Conservation (phyloP, 2,113 vertebrate genomes). For the Leucopternis melanops region DNA sequence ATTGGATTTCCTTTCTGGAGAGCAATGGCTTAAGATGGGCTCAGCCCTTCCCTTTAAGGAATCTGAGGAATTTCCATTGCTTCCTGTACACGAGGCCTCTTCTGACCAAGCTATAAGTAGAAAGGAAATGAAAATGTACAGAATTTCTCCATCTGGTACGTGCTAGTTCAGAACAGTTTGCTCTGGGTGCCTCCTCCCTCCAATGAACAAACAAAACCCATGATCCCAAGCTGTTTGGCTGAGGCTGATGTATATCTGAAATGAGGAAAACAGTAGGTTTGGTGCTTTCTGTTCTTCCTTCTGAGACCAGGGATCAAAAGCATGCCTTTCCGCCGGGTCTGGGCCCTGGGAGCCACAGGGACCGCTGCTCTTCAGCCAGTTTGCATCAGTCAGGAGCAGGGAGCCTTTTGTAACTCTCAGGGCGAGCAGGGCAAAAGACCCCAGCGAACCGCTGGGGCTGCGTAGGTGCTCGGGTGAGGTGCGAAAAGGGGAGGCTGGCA, state of each 20-base stretch:
- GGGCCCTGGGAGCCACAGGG: not conserved
- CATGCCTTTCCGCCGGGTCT: not conserved
- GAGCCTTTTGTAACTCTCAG: not conserved
- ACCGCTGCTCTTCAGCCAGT: not conserved
- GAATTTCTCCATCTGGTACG: constrained; percentile 30
- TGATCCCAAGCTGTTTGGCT: not conserved
- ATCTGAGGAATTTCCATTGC: constrained; percentile 69
- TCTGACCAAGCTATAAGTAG: constrained; percentile 50
- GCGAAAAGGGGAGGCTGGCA: not conserved
- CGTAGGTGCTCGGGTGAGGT: not conserved
- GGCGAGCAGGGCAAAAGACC: not conserved
- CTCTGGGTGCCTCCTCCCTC: not conserved
- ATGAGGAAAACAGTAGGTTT: not conserved
- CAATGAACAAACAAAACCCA: constrained; percentile 13
- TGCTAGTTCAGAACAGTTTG: not conserved
- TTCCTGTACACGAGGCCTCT: constrained; percentile 63
- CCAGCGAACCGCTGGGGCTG: not conserved
- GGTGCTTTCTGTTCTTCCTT: not conserved
- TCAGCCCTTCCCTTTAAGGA: constrained; percentile 52
- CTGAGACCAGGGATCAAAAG: not conserved
- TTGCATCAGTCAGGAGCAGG: not conserved
- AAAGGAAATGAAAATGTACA: constrained; percentile 54
- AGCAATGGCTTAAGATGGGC: constrained; percentile 41
- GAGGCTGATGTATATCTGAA: not conserved
- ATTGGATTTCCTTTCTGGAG: constrained; percentile 58